Evolutionary conservation across 2,113 vertebrate genomes (phyloP).

Genomic region (Malurus alboscapulatus): DNA sequence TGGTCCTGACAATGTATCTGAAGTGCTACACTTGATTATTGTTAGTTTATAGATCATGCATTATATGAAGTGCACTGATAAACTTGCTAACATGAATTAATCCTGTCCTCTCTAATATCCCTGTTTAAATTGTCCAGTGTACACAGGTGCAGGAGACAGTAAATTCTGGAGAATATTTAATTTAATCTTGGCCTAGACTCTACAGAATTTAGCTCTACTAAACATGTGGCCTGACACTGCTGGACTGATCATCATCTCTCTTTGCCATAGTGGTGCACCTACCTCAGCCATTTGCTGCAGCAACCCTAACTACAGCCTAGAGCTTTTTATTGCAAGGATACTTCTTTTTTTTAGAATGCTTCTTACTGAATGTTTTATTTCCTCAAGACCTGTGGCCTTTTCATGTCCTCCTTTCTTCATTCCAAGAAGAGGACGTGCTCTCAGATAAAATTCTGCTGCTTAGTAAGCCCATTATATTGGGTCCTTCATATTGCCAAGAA

Average conservation of each 20-base stretch:
- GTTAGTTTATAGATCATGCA: not conserved
- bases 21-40: not conserved
- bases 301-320: not conserved
- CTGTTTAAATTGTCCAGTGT: not conserved
- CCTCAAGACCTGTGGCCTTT: not conserved
- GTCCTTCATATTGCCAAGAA: not conserved
- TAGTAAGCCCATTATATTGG: not conserved
- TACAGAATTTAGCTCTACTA: not conserved
- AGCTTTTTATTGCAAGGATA: not conserved
- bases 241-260: not conserved
- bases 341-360: not conserved
- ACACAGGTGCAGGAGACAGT: not conserved
- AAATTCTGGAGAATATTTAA: not conserved
- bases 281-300: not conserved
- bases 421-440: not conserved
- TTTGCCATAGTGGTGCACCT: not conserved
- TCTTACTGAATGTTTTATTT: not conserved
- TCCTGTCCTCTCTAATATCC: not conserved
- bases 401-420: not conserved
- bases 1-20: not conserved
- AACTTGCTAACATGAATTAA: not conserved
- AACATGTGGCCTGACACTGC: not conserved
- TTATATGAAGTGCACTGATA: not conserved
- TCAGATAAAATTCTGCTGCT: not conserved
- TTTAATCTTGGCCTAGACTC: not conserved